A percentile compares a stretch with the other conserved stretches of the same genome.
Conservation (phyloP, 1,140 invertebrate genomes). For the Zophobas morio region DNA sequence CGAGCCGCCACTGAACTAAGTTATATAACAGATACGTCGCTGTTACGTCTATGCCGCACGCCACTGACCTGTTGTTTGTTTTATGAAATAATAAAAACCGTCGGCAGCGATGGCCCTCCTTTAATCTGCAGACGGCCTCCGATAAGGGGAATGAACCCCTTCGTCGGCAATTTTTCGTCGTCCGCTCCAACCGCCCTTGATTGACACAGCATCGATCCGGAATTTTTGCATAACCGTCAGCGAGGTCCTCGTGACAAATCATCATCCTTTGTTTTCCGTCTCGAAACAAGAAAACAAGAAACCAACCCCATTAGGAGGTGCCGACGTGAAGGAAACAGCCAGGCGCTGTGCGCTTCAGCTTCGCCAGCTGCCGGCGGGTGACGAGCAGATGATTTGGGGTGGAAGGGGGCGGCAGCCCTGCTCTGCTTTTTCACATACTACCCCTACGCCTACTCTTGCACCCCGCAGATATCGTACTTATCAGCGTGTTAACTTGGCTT, state of each 20-base stretch:
- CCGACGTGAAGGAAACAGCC: conserved; percentile 28
- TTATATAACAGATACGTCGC: too few species aligned
- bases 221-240: conserved; percentile 29
- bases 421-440: conserved; percentile 38
- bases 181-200: background rate
- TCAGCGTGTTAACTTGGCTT: conserved; percentile 51
- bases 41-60: too few species aligned
- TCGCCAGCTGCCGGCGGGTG: conserved; percentile 58
- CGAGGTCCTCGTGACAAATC: conserved; percentile 26
- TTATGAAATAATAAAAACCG: conserved; percentile 1
- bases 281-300: background rate
- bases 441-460: conserved; percentile 25
- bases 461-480: conserved; percentile 52
- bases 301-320: background rate
- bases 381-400: conserved; percentile 60
- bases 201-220: conserved; percentile 23
- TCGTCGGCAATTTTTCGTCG: background rate
- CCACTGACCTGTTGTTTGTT: background rate
- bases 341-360: conserved; percentile 53
- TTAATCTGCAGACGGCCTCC: conserved; percentile 1
- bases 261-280: conserved; percentile 31
- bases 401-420: conserved; percentile 53
- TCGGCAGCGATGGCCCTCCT: background rate
- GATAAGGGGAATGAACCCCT: conserved; percentile 16
- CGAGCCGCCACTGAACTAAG: too few species aligned